Percentiles rank a stretch among this genome's conserved stretches.
Evolutionary conservation across 2,888 invertebrate genomes (phyloP).

Genomic region (Glyphotaelius pellucidus): DNA sequence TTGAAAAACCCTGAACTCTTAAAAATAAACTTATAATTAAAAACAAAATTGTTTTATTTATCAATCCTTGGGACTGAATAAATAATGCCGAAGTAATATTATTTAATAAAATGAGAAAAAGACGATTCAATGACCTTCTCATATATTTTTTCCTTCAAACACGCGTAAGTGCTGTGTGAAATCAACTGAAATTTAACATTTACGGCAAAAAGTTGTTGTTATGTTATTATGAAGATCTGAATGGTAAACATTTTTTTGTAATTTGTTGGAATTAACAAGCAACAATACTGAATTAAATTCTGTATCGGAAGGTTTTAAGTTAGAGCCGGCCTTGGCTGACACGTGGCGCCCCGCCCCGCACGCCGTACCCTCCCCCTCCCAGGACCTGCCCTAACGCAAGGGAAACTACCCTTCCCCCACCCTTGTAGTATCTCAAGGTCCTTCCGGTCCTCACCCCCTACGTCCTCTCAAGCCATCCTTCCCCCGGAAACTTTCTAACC

Average conservation of each 20-base stretch:
- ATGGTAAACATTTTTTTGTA: not conserved
- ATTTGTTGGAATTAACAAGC: not conserved
- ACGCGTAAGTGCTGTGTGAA: not conserved
- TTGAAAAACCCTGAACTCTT: not conserved
- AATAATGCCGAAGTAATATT: not conserved
- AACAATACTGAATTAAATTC: not conserved
- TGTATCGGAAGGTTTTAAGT: slow-evolving; percentile 25
- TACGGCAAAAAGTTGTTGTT: not conserved
- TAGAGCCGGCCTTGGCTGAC: slow-evolving; percentile 38
- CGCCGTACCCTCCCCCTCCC: slow-evolving; percentile 68
- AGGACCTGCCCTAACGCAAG: slow-evolving; percentile 44
- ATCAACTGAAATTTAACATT: not conserved
- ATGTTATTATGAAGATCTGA: not conserved
- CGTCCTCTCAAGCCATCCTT: not conserved
- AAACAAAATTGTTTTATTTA: too few relatives aligned
- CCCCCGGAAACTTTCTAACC: not conserved
- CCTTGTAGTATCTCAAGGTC: slow-evolving; percentile 48
- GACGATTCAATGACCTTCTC: not conserved
- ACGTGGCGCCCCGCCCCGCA: slow-evolving; percentile 74
- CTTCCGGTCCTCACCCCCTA: slow-evolving; percentile 31
- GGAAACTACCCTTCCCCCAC: slow-evolving; percentile 67
- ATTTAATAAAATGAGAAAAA: not conserved
- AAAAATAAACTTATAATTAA: not conserved
- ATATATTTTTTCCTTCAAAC: not conserved
- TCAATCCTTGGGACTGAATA: not conserved